Evolutionary conservation across 2,113 vertebrate species (phyloP).

Genomic region (Deroptyus accipitrinus): DNA sequence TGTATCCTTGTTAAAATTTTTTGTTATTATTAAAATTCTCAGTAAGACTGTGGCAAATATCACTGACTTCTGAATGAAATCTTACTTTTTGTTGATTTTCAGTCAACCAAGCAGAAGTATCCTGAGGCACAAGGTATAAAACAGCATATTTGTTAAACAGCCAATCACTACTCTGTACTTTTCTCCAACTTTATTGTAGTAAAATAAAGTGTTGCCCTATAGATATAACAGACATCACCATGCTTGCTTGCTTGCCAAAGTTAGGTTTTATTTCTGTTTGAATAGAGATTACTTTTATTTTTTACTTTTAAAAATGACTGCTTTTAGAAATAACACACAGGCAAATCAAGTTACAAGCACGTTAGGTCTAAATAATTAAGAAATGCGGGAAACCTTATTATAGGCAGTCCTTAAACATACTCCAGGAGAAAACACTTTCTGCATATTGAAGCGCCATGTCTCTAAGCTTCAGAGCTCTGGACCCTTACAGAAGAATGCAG

Average conservation of each 20-base stretch:
- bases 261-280: neutral
- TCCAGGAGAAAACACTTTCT: neutral
- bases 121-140: neutral
- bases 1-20: neutral
- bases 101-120: neutral
- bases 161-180: neutral
- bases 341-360: neutral
- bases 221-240: neutral
- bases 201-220: conserved; percentile 9
- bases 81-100: neutral
- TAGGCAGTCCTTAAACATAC: neutral
- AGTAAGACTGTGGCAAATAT: conserved; percentile 6
- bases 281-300: neutral
- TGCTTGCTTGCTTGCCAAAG: neutral
- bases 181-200: neutral
- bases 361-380: neutral
- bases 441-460: neutral
- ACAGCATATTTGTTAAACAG: neutral
- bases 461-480: neutral
- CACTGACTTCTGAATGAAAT: conserved; percentile 6
- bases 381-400: neutral
- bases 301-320: neutral
- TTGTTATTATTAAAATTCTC: neutral
- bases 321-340: neutral
- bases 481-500: neutral